These are phyloP conservation scores for Gobio occitaniae DNA, from an alignment of 2,797 vertebrate genomes.

Conservation along the genomic window DNA sequence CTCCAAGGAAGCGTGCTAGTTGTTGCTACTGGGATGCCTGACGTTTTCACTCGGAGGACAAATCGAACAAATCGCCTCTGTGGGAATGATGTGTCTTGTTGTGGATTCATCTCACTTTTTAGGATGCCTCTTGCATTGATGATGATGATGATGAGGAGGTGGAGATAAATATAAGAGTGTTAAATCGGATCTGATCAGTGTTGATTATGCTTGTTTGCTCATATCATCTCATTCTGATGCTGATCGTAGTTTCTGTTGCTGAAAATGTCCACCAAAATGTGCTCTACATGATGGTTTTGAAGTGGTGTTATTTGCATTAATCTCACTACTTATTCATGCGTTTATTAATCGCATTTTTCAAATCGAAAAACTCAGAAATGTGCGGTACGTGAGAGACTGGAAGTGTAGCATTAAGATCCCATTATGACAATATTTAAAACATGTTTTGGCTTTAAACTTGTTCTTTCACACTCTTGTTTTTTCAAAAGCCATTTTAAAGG, in stretches of 20 bases:
- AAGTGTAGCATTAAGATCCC: background rate
- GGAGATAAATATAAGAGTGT: slow-evolving; percentile 24
- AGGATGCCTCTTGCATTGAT: slow-evolving; percentile 43
- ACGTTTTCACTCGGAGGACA: background rate
- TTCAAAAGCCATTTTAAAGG: background rate
- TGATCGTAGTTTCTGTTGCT: slow-evolving; percentile 1
- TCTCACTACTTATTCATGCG: background rate
- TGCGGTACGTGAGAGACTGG: background rate
- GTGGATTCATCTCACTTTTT: slow-evolving; percentile 28
- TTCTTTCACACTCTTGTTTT: background rate
- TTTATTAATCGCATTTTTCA: background rate
- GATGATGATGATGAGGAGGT: slow-evolving; percentile 31
- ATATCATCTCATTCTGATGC: slow-evolving; percentile 31
- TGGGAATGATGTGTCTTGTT: slow-evolving; percentile 22
- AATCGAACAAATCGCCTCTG: background rate
- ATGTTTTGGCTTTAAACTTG: background rate
- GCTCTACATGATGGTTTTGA: slow-evolving; percentile 13
- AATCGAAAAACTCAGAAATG: background rate
- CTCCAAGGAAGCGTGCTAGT: slow-evolving; percentile 26
- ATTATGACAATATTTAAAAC: background rate
- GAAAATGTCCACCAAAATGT: slow-evolving; percentile 14
- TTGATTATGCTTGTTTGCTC: slow-evolving; percentile 32
- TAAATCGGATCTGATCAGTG: slow-evolving; percentile 32
- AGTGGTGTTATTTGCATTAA: slow-evolving; percentile 8
- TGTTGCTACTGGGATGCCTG: slow-evolving; percentile 32